Conservation (phyloP, 2,113 vertebrate species). For the Microcebus griseorufus region DNA sequence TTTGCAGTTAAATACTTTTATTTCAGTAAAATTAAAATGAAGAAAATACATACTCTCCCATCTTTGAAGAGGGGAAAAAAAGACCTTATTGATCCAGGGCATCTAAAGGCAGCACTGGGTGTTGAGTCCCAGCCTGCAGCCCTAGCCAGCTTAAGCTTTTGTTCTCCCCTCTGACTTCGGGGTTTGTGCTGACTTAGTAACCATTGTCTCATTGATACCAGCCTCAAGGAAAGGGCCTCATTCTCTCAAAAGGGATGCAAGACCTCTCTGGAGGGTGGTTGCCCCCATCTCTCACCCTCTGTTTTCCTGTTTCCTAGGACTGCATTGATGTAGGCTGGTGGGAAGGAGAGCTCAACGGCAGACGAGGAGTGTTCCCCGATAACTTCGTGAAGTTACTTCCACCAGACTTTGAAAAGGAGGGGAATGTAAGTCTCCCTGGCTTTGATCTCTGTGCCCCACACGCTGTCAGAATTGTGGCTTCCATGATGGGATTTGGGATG, state of each 20-base stretch:
- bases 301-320: constrained; percentile 86
- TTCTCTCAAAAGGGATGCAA: background rate
- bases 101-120: background rate
- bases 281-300: constrained; percentile 33
- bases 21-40: constrained; percentile 71
- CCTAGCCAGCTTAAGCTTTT: no score
- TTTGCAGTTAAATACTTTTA: constrained; percentile 62
- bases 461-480: background rate
- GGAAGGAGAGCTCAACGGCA: constrained; percentile 95
- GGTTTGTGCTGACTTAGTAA: background rate
- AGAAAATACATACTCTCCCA: constrained; percentile 25
- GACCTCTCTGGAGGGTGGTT: background rate
- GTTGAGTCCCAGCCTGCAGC: background rate
- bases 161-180: background rate
- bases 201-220: background rate
- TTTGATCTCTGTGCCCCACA: background rate
- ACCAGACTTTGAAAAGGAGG: constrained; percentile 96
- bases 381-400: constrained; percentile 97
- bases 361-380: constrained; percentile 96
- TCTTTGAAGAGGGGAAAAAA: background rate
- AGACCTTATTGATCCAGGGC: background rate
- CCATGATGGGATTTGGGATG: background rate
- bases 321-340: constrained; percentile 98
- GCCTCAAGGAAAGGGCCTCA: background rate
- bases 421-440: constrained; percentile 82